Percentiles rank a stretch among this genome's conserved stretches.
These are phyloP conservation scores for Phoxinus dragarum DNA, from an alignment of 2,797 vertebrate species.

Conservation along the genomic window DNA sequence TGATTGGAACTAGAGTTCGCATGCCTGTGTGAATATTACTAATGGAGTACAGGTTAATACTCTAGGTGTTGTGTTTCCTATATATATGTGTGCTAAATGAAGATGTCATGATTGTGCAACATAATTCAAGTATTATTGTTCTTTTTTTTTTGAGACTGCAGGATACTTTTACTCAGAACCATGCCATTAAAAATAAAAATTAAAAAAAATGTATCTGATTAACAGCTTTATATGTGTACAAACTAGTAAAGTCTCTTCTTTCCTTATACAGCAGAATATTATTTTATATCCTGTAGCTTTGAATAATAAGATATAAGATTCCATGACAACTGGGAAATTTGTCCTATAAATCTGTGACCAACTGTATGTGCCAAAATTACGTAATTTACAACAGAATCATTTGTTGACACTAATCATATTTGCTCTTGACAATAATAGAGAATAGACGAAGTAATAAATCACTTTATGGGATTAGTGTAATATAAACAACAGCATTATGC, in stretches of 20 bases:
- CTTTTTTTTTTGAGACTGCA: neutral
- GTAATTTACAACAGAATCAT: neutral
- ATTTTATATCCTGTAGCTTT: neutral
- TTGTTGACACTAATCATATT: neutral
- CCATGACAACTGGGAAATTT: neutral
- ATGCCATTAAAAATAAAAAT: neutral
- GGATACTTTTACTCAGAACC: neutral
- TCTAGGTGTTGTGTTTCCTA: no score
- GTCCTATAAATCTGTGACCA: neutral
- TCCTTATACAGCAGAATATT: neutral
- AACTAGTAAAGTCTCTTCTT: neutral
- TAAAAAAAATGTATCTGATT: neutral
- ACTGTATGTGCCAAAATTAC: neutral
- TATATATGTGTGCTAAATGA: neutral
- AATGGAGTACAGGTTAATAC: neutral
- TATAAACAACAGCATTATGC: neutral
- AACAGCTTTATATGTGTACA: neutral
- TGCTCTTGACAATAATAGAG: neutral
- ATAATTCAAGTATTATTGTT: neutral
- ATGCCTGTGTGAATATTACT: conserved; percentile 55
- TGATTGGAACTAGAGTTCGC: conserved; percentile 69
- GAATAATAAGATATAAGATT: neutral
- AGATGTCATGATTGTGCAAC: neutral
- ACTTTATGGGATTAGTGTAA: neutral
- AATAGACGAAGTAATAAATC: neutral